These are phyloP conservation scores for Channa maculata DNA, from an alignment of 2,113 vertebrate genomes.

Conservation along the genomic window DNA sequence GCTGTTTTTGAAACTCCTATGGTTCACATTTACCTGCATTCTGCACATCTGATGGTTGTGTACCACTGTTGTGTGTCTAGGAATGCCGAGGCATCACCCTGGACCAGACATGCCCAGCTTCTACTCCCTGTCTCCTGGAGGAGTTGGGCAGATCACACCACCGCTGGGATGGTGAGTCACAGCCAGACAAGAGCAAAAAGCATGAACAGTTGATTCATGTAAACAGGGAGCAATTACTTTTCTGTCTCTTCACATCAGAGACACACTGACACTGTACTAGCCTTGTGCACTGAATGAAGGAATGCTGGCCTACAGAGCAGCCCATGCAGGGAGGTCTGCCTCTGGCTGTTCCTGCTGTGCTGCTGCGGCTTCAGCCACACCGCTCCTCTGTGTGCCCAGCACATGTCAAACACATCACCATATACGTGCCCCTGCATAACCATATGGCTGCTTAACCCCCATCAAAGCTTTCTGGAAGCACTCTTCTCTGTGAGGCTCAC, in stretches of 20 bases:
- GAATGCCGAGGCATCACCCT: conserved; percentile 94
- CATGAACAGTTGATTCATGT: conserved; percentile 22
- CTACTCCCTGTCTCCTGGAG: conserved; percentile 95
- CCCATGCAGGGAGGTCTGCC: conserved; percentile 57
- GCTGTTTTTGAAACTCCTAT: too few species aligned
- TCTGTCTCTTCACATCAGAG: conserved; percentile 24
- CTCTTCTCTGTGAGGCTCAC: conserved; percentile 30
- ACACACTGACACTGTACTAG: conserved; percentile 21
- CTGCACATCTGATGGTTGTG: conserved; percentile 4
- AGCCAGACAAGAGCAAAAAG: conserved; percentile 23
- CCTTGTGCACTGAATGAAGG: conserved; percentile 21
- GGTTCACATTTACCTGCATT: too few species aligned
- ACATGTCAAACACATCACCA: conserved; percentile 74
- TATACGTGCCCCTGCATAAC: conserved; percentile 70
- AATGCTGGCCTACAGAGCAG: conserved; percentile 30
- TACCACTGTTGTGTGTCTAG: conserved; percentile 73
- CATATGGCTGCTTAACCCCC: conserved; percentile 68
- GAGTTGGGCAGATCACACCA: conserved; percentile 96
- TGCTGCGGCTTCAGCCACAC: conserved; percentile 55
- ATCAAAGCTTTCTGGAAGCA: conserved; percentile 59
- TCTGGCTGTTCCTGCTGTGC: conserved; percentile 62
- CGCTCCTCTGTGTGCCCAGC: conserved; percentile 64
- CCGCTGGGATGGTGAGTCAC: conserved; percentile 95
- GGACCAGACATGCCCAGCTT: conserved; percentile 96
- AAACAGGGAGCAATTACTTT: conserved; percentile 30